These are phyloP conservation scores for Pelobates cultripes DNA, from an alignment of 2,797 vertebrate species.

Conservation along the genomic window DNA sequence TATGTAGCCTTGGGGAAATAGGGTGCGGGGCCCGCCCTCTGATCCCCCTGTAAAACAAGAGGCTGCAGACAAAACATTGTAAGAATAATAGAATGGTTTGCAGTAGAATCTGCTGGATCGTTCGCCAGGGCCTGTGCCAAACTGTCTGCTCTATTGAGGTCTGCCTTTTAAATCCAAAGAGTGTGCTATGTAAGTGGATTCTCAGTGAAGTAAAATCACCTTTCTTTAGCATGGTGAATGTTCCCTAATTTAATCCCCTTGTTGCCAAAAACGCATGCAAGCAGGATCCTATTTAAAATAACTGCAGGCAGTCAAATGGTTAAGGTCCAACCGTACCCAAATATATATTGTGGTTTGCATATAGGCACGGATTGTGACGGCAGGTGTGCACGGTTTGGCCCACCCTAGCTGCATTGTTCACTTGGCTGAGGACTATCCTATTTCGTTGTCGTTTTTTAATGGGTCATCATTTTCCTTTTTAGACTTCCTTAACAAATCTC, in stretches of 20 bases:
- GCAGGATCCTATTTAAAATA: neutral
- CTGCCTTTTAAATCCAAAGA: neutral
- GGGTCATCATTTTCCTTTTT: neutral
- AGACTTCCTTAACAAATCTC: neutral
- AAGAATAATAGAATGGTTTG: conserved; percentile 11
- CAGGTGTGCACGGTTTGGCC: neutral
- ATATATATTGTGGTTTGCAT: neutral
- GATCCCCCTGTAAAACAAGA: neutral
- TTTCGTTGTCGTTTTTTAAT: neutral
- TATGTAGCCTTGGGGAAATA: neutral
- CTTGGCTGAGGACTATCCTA: neutral
- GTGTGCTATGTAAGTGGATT: neutral
- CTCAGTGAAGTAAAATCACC: neutral
- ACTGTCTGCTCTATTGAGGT: neutral
- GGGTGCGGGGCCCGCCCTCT: conserved; percentile 1
- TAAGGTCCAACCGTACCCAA: neutral
- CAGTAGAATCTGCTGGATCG: conserved; percentile 1
- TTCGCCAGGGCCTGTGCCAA: neutral
- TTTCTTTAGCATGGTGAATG: neutral
- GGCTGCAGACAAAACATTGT: neutral
- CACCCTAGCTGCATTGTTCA: neutral
- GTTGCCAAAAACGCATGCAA: neutral
- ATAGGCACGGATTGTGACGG: neutral
- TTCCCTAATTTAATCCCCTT: neutral
- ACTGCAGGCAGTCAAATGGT: neutral